Conservation (phyloP, 2,113 vertebrate genomes). For the Anguilla japonica region DNA sequence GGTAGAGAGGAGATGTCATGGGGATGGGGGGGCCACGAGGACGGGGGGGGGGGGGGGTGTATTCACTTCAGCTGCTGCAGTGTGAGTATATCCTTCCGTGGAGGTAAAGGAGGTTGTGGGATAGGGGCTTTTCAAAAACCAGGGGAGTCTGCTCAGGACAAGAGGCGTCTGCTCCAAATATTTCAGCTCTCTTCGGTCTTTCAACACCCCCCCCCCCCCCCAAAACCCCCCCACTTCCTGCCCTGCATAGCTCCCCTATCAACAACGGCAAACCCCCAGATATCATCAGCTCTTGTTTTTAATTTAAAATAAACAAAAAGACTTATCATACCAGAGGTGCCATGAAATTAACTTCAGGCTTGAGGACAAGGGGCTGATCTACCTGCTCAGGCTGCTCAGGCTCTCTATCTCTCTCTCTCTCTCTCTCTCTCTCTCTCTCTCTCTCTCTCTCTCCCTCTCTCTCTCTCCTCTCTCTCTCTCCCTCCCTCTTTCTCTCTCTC, state of each 20-base stretch:
- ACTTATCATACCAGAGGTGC: background rate
- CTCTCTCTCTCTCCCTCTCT: too few species aligned
- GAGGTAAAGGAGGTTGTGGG: slow-evolving; percentile 15
- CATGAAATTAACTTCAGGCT: background rate
- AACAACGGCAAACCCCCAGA: background rate
- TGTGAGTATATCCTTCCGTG: too few species aligned
- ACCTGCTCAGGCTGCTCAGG: too few species aligned
- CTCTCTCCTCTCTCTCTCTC: background rate
- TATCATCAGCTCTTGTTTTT: background rate
- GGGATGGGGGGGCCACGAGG: background rate
- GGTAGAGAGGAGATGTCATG: slow-evolving; percentile 53
- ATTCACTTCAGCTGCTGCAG: too few species aligned
- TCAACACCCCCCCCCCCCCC: slow-evolving; percentile 37
- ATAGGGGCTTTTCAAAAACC: slow-evolving; percentile 49
- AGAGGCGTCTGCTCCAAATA: slow-evolving; percentile 47
- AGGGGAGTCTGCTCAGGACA: slow-evolving; percentile 55
- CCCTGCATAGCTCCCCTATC: background rate
- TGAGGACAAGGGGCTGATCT: background rate
- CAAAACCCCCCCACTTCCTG: too few species aligned
- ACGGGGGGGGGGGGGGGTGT: too few species aligned
- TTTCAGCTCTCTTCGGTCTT: slow-evolving; percentile 51
- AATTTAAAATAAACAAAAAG: background rate
- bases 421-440: too few species aligned
- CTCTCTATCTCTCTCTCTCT: too few species aligned
- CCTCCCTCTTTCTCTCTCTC: background rate